phyloP scores from a whole-genome alignment of 1,140 invertebrate genomes.

The Temnothorax curvispinosus region DNA sequence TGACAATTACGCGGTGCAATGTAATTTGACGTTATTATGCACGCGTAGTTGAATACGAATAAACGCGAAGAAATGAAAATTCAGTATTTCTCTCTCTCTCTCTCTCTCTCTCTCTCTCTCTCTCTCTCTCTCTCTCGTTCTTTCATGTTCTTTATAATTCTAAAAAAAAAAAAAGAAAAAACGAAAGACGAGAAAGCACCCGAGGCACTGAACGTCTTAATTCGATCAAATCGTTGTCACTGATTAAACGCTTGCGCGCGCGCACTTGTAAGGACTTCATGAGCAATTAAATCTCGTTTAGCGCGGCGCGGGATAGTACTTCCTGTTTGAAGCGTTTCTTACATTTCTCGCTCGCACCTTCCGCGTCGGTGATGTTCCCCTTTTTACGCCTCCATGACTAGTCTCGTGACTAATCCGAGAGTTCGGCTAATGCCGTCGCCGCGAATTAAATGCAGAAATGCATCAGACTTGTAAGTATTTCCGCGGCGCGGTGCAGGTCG shows the following conservation, averaged over 20 bases:
- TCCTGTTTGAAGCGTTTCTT: slow-evolving; percentile 19
- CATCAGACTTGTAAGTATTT: neutral
- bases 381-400: slow-evolving; percentile 4
- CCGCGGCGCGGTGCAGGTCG: neutral
- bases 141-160: too few species aligned
- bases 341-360: slow-evolving; percentile 36
- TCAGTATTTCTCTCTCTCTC: neutral
- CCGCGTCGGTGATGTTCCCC: neutral
- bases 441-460: slow-evolving; percentile 28
- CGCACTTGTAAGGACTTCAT: slow-evolving; percentile 29
- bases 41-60: slow-evolving; percentile 68
- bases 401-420: slow-evolving; percentile 15
- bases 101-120: neutral
- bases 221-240: slow-evolving; percentile 42
- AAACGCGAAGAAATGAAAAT: slow-evolving; percentile 27
- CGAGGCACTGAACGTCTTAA: slow-evolving; percentile 24
- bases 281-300: slow-evolving; percentile 57
- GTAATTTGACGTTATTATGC: slow-evolving; percentile 70
- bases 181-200: neutral
- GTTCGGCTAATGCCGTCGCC: slow-evolving; percentile 12
- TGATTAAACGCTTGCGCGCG: slow-evolving; percentile 38
- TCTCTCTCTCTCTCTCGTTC: neutral
- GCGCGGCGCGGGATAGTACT: slow-evolving; percentile 26
- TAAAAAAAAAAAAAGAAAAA: neutral
- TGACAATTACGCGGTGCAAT: slow-evolving; percentile 67